Percentiles rank a stretch among this genome's conserved stretches.
phyloP scores from a whole-genome alignment of 2,888 invertebrate genomes.

The Nephrotoma appendiculata region DNA sequence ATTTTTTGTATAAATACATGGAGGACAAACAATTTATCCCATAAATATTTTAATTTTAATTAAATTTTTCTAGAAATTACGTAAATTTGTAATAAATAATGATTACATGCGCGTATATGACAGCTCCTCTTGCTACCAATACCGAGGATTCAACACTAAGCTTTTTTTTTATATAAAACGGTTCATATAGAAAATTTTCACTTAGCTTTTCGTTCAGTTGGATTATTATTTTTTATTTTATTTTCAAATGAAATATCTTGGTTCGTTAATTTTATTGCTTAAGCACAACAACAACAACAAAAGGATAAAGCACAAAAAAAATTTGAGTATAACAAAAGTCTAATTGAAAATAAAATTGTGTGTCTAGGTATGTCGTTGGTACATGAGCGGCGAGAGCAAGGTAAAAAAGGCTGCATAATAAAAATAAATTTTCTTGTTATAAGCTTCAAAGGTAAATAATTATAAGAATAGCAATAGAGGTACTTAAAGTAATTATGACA shows the following conservation, averaged over 20 bases:
- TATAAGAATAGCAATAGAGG: background rate
- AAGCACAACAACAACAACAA: background rate
- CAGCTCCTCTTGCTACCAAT: too few relatives aligned
- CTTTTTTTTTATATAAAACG: background rate
- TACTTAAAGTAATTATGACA: background rate
- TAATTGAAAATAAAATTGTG: background rate
- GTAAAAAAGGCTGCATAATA: background rate
- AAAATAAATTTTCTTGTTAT: background rate
- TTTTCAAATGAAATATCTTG: background rate
- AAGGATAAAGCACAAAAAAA: background rate
- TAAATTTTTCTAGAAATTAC: background rate
- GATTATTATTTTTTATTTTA: background rate
- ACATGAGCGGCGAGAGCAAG: background rate
- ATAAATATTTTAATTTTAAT: background rate
- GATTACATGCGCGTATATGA: background rate
- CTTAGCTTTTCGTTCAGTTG: background rate
- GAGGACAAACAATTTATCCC: background rate
- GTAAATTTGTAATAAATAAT: background rate
- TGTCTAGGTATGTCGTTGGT: background rate
- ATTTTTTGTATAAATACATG: background rate
- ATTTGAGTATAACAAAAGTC: background rate
- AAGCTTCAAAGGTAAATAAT: background rate
- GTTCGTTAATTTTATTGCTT: background rate
- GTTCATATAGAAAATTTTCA: background rate
- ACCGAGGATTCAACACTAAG: too few relatives aligned